Conservation (phyloP, 2,888 invertebrate species). For the Orthonevra nobilis region DNA sequence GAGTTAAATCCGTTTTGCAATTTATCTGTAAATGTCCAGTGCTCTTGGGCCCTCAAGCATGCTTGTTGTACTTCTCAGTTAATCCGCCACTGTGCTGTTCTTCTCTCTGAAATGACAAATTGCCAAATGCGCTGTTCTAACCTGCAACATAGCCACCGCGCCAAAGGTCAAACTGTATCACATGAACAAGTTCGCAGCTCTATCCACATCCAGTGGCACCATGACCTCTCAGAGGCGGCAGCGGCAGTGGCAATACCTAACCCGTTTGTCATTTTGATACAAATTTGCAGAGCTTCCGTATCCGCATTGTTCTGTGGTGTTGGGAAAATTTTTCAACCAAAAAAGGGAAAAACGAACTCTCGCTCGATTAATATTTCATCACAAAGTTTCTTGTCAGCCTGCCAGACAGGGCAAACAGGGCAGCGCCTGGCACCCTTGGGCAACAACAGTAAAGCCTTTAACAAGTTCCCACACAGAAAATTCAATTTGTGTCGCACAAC, state of each 20-base stretch:
- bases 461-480: constrained; percentile 50
- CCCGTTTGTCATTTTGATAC: constrained; percentile 63
- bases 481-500: constrained; percentile 66
- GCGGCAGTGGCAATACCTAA: too few species aligned
- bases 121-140: constrained; percentile 12
- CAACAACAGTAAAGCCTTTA: constrained; percentile 38
- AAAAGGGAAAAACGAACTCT: constrained; percentile 34
- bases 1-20: too few species aligned
- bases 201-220: too few species aligned
- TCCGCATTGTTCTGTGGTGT: constrained; percentile 57
- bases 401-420: constrained; percentile 37
- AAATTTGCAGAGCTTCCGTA: constrained; percentile 63
- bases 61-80: too few species aligned
- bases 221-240: constrained; percentile 23
- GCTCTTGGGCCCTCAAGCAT: too few species aligned
- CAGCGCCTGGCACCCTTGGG: constrained; percentile 15
- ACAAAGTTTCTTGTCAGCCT: constrained; percentile 65
- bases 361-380: constrained; percentile 67
- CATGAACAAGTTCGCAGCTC: constrained; percentile 26
- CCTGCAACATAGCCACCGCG: too few species aligned
- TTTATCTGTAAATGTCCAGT: too few species aligned
- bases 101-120: too few species aligned
- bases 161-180: constrained; percentile 55
- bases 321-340: background rate
- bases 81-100: too few species aligned